Evolutionary conservation across 2,888 invertebrate genomes (phyloP).

Genomic region (Dynastes hyllus): DNA sequence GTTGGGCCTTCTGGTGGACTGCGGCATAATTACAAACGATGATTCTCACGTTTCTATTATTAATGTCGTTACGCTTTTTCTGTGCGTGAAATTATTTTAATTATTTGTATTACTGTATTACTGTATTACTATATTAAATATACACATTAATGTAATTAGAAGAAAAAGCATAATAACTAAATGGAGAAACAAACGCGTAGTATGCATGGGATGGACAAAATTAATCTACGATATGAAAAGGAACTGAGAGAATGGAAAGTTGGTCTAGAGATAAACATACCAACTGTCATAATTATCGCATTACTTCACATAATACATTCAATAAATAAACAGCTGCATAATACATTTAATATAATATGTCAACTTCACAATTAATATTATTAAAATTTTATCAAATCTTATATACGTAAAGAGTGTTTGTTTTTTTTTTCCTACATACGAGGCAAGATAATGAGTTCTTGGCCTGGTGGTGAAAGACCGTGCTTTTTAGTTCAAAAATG

Average conservation of each 20-base stretch:
- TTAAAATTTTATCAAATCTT: too few species aligned
- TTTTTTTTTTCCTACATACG: too few species aligned
- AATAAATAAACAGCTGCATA: too few species aligned
- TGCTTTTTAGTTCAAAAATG: too few species aligned
- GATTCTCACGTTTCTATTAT: slow-evolving; percentile 30
- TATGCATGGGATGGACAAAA: not conserved
- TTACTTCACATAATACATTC: not conserved
- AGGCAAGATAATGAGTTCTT: too few species aligned
- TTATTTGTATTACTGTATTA: slow-evolving; percentile 2
- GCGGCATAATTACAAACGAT: slow-evolving; percentile 20
- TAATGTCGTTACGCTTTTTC: not conserved
- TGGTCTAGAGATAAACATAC: too few species aligned
- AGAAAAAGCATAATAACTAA: slow-evolving; percentile 16
- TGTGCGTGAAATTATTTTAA: slow-evolving; percentile 35
- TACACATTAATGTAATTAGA: slow-evolving; percentile 18
- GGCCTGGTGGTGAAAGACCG: too few species aligned
- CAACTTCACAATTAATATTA: too few species aligned
- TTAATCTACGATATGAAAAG: not conserved
- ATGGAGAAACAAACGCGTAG: not conserved
- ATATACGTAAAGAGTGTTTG: too few species aligned
- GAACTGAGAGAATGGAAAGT: not conserved
- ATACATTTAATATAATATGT: too few species aligned
- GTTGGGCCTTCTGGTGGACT: not conserved
- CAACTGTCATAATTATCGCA: too few species aligned
- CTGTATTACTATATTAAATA: not conserved